These are phyloP conservation scores for Meriones psammophilus DNA, from an alignment of 2,797 vertebrate species.

Conservation along the genomic window DNA sequence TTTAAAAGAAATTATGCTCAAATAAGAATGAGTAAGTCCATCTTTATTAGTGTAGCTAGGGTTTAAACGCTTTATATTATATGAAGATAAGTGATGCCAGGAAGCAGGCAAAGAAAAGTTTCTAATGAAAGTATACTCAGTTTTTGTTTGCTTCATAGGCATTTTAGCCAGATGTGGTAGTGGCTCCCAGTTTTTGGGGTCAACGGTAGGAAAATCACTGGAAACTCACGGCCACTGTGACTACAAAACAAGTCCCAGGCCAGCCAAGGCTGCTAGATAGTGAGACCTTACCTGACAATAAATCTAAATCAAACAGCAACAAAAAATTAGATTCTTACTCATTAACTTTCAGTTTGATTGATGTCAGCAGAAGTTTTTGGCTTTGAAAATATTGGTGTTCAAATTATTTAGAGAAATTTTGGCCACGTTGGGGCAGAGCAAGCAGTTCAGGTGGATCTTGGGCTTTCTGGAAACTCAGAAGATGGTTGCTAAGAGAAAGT, in stretches of 20 bases:
- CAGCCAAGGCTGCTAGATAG: background rate
- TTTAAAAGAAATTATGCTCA: conserved; percentile 16
- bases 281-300: background rate
- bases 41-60: conserved; percentile 11
- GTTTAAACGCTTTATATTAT: conserved; percentile 11
- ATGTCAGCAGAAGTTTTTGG: background rate
- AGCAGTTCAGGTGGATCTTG: conserved; percentile 5
- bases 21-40: background rate
- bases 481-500: conserved; percentile 21
- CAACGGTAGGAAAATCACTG: background rate
- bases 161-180: background rate
- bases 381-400: background rate
- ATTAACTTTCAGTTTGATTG: background rate
- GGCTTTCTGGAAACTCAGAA: background rate
- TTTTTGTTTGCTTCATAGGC: background rate
- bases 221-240: background rate
- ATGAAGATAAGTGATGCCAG: background rate
- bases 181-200: background rate
- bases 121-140: conserved; percentile 14
- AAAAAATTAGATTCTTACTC: background rate
- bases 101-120: conserved; percentile 7
- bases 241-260: background rate
- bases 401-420: conserved; percentile 53
- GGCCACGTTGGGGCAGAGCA: background rate
- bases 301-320: background rate